A percentile compares a stretch with the other conserved stretches of the same genome.
These are phyloP conservation scores for Typhlichthys eigenmanni DNA, from an alignment of 2,797 vertebrate genomes.

Conservation along the genomic window DNA sequence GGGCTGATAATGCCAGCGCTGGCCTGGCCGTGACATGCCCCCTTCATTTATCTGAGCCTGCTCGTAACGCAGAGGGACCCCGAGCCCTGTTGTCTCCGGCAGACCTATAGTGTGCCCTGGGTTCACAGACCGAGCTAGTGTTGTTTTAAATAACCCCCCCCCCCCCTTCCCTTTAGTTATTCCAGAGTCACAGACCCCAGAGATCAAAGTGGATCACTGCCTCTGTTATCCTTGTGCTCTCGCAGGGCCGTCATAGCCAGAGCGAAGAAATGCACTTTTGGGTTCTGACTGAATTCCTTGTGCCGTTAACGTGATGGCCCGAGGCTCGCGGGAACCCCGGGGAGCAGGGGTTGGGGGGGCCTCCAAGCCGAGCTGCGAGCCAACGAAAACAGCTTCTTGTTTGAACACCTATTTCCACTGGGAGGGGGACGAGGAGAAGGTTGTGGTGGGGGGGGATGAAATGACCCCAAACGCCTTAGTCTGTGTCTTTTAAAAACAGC, in stretches of 20 bases:
- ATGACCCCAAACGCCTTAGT: conserved; percentile 64
- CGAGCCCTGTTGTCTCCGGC: conserved; percentile 47
- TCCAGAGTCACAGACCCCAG: conserved; percentile 33
- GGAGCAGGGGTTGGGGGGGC: background rate
- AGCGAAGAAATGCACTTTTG: conserved; percentile 41
- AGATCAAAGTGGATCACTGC: conserved; percentile 51
- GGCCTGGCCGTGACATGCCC: conserved; percentile 24
- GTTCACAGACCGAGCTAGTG: conserved; percentile 23
- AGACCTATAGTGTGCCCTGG: conserved; percentile 8
- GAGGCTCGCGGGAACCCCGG: conserved; percentile 44
- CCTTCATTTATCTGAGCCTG: conserved; percentile 51
- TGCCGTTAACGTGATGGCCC: conserved; percentile 55
- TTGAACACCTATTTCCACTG: conserved; percentile 82
- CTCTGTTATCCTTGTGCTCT: conserved; percentile 58
- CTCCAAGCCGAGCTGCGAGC: conserved; percentile 36
- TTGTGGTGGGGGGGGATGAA: background rate
- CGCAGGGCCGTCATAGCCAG: conserved; percentile 28
- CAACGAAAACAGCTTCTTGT: conserved; percentile 79
- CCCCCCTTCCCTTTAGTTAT: conserved; percentile 23
- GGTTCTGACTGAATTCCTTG: conserved; percentile 54
- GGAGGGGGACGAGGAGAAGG: conserved; percentile 37
- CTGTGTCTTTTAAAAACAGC: conserved; percentile 70
- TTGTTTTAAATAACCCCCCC: conserved; percentile 35
- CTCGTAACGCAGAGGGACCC: conserved; percentile 46
- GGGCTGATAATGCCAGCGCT: conserved; percentile 55